These are phyloP conservation scores for Peromyscus nudipes DNA, from an alignment of 2,797 vertebrate genomes.

Conservation along the genomic window DNA sequence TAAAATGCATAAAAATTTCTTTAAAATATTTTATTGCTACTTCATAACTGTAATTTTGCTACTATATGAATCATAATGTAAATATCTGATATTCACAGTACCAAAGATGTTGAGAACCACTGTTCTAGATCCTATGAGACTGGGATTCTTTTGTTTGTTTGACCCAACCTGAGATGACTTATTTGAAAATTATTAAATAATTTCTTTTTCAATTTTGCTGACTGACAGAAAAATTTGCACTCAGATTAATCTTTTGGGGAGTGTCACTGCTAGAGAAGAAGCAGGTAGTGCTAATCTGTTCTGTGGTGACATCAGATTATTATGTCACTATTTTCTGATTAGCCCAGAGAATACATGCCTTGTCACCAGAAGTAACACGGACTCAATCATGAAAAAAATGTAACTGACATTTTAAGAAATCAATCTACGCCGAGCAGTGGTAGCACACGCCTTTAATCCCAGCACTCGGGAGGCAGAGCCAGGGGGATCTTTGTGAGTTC, in stretches of 20 bases:
- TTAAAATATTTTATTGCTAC: not conserved
- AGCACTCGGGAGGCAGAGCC: too few species aligned
- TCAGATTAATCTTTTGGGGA: not conserved
- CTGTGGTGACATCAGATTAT: not conserved
- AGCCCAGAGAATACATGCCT: not conserved
- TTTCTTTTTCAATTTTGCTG: not conserved
- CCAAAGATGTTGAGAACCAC: not conserved
- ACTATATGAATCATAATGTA: not conserved
- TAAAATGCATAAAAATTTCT: too few species aligned
- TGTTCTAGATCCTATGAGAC: not conserved
- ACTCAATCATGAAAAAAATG: not conserved
- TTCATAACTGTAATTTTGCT: not conserved
- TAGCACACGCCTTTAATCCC: too few species aligned
- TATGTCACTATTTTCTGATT: not conserved
- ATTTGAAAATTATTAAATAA: not conserved
- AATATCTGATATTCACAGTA: not conserved
- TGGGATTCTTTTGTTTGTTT: not conserved
- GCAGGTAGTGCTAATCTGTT: not conserved
- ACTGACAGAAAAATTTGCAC: not conserved
- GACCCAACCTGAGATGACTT: not conserved
- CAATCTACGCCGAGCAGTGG: not conserved
- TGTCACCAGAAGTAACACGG: not conserved
- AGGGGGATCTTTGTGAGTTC: too few species aligned
- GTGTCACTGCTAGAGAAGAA: not conserved
- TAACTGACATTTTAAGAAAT: not conserved